Conservation (phyloP, 2,888 invertebrate species). For the Drosophila tanythrix region DNA sequence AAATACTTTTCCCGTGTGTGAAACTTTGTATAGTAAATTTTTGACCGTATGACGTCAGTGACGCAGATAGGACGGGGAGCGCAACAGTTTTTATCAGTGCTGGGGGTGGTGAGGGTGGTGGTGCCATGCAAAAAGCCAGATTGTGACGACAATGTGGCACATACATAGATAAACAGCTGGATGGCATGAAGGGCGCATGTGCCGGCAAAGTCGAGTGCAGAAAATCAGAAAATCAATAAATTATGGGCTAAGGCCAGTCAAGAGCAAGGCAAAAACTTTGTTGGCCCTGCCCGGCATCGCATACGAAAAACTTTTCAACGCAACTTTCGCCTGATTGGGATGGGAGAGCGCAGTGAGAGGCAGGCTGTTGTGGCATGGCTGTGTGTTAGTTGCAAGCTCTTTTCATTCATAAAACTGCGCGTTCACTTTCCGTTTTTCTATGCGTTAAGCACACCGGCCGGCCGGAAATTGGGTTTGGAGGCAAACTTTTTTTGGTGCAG, state of each 20-base stretch:
- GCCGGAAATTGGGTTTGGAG: conserved; percentile 58
- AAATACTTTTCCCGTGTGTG: neutral
- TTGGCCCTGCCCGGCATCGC: conserved; percentile 42
- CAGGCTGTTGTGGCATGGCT: neutral
- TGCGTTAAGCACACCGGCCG: conserved; percentile 59
- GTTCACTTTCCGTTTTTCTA: conserved; percentile 55
- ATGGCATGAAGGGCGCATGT: conserved; percentile 69
- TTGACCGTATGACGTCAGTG: conserved; percentile 48
- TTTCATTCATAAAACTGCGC: conserved; percentile 71
- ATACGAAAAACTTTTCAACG: conserved; percentile 40
- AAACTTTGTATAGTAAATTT: neutral
- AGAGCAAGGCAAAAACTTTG: conserved; percentile 79
- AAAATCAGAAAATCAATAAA: conserved; percentile 81
- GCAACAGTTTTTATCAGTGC: conserved; percentile 48
- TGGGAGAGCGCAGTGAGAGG: neutral
- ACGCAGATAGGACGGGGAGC: conserved; percentile 16
- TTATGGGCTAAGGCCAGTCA: conserved; percentile 80
- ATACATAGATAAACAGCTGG: conserved; percentile 44
- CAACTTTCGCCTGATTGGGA: neutral
- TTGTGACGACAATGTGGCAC: conserved; percentile 50
- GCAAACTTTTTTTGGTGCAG: conserved; percentile 12
- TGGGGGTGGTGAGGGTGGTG: neutral
- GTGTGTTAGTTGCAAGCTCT: conserved; percentile 3
- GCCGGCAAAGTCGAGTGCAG: conserved; percentile 40
- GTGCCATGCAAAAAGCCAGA: conserved; percentile 10